Conservation (phyloP, 2,113 vertebrate genomes). For the Corydoras sp. region DNA sequence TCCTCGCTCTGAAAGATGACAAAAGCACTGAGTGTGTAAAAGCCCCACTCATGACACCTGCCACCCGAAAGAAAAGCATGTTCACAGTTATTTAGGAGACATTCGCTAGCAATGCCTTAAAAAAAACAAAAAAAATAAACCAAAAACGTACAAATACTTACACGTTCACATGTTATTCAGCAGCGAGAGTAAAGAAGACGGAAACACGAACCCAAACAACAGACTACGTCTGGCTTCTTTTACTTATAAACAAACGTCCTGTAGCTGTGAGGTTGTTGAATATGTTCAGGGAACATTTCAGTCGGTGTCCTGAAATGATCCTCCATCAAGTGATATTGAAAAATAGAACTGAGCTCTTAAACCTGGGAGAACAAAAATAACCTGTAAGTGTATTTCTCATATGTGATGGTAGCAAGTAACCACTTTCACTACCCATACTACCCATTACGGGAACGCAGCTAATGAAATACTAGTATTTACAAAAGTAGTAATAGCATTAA, state of each 20-base stretch:
- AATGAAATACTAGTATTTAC: slow-evolving; percentile 20
- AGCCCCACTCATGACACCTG: slow-evolving; percentile 20
- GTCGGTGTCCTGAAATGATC: neutral
- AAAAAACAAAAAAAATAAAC: slow-evolving; percentile 14
- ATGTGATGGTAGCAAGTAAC: no score
- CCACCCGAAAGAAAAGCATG: slow-evolving; percentile 39
- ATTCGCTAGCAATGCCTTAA: slow-evolving; percentile 34
- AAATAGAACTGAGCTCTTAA: neutral
- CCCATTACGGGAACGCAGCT: neutral
- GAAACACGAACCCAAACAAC: no score
- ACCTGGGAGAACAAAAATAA: no score
- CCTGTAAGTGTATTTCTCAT: no score
- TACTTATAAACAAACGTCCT: no score
- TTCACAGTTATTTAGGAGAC: slow-evolving; percentile 56
- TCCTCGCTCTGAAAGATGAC: slow-evolving; percentile 14
- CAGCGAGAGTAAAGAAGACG: slow-evolving; percentile 36
- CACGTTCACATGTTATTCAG: slow-evolving; percentile 44
- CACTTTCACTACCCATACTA: no score
- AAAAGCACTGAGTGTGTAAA: slow-evolving; percentile 31
- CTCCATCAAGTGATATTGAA: no score
- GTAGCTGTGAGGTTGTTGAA: no score
- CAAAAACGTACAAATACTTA: slow-evolving; percentile 40
- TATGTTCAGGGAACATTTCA: slow-evolving; percentile 16
- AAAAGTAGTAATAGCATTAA: slow-evolving; percentile 10
- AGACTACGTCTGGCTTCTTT: no score